Conservation (phyloP, 37 sponge, comb jelly and placozoan species). For the Chondrosia reniformis region DNA sequence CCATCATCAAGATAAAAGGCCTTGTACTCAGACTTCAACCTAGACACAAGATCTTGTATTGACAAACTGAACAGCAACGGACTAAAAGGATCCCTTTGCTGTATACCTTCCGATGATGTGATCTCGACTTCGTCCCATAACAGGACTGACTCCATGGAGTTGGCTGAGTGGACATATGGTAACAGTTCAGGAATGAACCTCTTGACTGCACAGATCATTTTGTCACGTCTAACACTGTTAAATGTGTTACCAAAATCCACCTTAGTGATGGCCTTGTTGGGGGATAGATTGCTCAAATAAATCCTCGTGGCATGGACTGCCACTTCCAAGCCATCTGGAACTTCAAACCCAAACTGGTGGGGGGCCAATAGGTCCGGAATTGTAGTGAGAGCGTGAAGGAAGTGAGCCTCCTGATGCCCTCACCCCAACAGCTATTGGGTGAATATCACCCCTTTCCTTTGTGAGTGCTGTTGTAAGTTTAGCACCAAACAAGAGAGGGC, state of each 20-base stretch:
- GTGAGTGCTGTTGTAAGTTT: constrained; percentile 17
- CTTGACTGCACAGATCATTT: not conserved
- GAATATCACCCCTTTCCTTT: constrained; percentile 31
- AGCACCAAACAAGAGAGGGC: constrained; percentile 39
- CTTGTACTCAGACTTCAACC: constrained; percentile 28
- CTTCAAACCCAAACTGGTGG: not conserved
- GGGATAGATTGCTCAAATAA: not conserved
- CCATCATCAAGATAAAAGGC: constrained; percentile 23
- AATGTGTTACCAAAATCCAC: not conserved
- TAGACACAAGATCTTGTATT: not conserved
- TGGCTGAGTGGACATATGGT: constrained; percentile 7
- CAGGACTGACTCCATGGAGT: not conserved
- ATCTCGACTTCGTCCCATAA: not conserved
- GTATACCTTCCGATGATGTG: not conserved
- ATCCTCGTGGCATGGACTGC: too few relatives aligned
- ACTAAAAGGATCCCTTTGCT: not conserved
- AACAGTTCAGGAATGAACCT: not conserved
- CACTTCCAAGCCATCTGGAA: not conserved
- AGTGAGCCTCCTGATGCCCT: constrained; percentile 21
- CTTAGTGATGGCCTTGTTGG: not conserved
- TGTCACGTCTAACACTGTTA: not conserved
- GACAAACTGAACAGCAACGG: not conserved
- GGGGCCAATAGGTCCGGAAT: not conserved
- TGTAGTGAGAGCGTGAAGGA: constrained; percentile 19
- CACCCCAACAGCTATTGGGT: constrained; percentile 40